Evolutionary conservation across 2,888 invertebrate genomes (phyloP).

Genomic region (Venusia cambrica): DNA sequence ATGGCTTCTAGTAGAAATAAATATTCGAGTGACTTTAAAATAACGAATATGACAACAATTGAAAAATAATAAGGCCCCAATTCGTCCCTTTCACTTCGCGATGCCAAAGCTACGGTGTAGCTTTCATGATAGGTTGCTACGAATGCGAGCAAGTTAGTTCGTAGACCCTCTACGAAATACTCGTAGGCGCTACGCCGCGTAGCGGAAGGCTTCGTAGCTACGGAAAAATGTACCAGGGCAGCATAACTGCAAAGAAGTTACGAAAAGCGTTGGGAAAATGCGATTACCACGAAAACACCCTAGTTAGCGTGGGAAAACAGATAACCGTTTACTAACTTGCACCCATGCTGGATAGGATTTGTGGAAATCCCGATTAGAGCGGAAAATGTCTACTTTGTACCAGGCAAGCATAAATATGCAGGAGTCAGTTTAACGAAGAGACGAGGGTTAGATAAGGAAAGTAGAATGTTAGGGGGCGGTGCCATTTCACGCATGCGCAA

Average conservation of each 20-base stretch:
- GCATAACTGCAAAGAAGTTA: slow-evolving; percentile 38
- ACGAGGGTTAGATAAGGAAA: slow-evolving; percentile 46
- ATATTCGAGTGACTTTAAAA: too few relatives aligned
- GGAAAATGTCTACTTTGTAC: slow-evolving; percentile 77
- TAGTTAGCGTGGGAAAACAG: slow-evolving; percentile 33
- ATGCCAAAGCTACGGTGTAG: too few relatives aligned
- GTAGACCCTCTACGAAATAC: slow-evolving; percentile 19
- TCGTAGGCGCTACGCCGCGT: slow-evolving; percentile 27
- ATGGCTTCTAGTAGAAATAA: too few relatives aligned
- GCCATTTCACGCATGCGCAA: slow-evolving; percentile 37
- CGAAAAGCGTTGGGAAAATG: slow-evolving; percentile 23
- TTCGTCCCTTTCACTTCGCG: too few relatives aligned
- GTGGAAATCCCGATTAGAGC: slow-evolving; percentile 79
- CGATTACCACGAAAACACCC: slow-evolving; percentile 31
- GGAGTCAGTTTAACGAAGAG: slow-evolving; percentile 27
- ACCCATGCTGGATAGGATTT: slow-evolving; percentile 60
- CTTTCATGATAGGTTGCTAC: slow-evolving; percentile 1
- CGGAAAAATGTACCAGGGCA: slow-evolving; percentile 51
- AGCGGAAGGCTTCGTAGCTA: slow-evolving; percentile 39
- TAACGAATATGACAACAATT: too few relatives aligned
- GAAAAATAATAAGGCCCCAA: too few relatives aligned
- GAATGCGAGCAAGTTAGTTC: slow-evolving; percentile 3
- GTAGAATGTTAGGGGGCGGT: slow-evolving; percentile 49
- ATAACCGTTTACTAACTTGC: slow-evolving; percentile 64
- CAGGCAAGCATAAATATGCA: slow-evolving; percentile 48